A percentile compares a stretch with the other conserved stretches of the same genome.
Conservation (phyloP, 2,113 vertebrate species). For the Sporophila hypoxantha region DNA sequence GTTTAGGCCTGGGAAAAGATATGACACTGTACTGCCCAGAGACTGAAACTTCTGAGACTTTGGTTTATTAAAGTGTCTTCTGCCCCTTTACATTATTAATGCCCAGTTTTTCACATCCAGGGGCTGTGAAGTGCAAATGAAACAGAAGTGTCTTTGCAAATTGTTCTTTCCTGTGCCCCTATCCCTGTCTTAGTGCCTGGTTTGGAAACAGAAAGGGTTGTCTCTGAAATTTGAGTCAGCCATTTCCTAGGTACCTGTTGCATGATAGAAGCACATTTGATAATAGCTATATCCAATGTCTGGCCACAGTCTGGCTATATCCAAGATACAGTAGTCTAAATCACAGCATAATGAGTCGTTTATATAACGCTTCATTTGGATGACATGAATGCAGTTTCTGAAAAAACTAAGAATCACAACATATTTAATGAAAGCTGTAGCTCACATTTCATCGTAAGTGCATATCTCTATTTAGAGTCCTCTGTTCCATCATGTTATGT, state of each 20-base stretch:
- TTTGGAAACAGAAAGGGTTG: neutral
- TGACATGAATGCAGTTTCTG: neutral
- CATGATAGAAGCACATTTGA: neutral
- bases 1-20: neutral
- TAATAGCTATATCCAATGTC: neutral
- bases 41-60: neutral
- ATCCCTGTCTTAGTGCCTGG: neutral
- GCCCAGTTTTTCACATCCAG: neutral
- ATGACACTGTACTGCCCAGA: neutral
- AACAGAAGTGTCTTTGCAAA: neutral
- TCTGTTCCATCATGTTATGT: neutral
- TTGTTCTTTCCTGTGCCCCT: neutral
- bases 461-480: neutral
- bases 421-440: neutral
- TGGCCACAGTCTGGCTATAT: neutral
- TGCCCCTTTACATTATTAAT: neutral
- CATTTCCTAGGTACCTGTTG: neutral
- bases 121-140: neutral
- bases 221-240: neutral
- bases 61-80: neutral
- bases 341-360: neutral
- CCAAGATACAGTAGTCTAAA: neutral
- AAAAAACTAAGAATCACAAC: conserved; percentile 10
- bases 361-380: neutral
- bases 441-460: neutral